Percentiles rank a stretch among this genome's conserved stretches.
Evolutionary conservation across 1,140 invertebrate species (phyloP).

Genomic region (Hyles vespertilio): DNA sequence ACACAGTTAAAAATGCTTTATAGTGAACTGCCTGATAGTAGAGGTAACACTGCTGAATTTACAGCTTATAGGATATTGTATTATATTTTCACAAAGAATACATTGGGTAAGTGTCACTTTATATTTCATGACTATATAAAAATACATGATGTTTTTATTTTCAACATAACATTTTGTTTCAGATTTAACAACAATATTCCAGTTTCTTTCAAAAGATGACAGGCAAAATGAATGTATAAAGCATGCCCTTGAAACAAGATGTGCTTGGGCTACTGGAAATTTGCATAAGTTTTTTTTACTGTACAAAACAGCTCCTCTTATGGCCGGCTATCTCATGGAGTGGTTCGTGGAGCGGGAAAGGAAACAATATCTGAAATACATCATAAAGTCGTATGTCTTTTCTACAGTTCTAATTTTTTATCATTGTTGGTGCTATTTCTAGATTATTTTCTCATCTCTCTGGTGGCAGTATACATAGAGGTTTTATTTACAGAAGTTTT

Average conservation of each 20-base stretch:
- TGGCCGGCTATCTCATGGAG: constrained; percentile 97
- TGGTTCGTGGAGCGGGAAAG: constrained; percentile 97
- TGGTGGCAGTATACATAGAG: too few species aligned
- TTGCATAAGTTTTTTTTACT: constrained; percentile 95
- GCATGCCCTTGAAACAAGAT: constrained; percentile 90
- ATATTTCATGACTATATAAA: background rate
- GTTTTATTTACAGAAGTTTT: too few species aligned
- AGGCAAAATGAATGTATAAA: constrained; percentile 89
- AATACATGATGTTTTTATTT: constrained; percentile 2
- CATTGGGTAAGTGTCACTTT: constrained; percentile 83
- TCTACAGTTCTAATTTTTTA: constrained; percentile 20
- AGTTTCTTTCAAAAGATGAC: constrained; percentile 85
- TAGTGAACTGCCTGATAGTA: constrained; percentile 79
- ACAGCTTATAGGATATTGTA: constrained; percentile 96
- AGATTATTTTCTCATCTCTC: too few species aligned
- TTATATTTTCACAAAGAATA: constrained; percentile 98
- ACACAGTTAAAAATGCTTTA: constrained; percentile 97
- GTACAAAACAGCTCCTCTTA: constrained; percentile 91
- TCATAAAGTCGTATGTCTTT: constrained; percentile 96
- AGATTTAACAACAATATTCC: constrained; percentile 95
- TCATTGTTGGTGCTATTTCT: constrained; percentile 10
- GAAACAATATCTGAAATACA: constrained; percentile 91
- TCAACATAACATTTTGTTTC: constrained; percentile 51
- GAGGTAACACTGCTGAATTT: constrained; percentile 91
- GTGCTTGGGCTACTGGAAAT: constrained; percentile 94